Evolutionary conservation across 2,113 vertebrate genomes (phyloP).

Genomic region (Sus scrofa): T2T-Sscrofa CM000817.6:172062501-172063000

Average conservation of each 20-base stretch:
- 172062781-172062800: neutral
- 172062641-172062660: neutral
- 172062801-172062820: neutral
- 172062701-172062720: slow-evolving; percentile 93
- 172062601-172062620: neutral
- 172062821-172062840: neutral
- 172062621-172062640: too few relatives aligned
- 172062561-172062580: neutral
- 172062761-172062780: slow-evolving; percentile 99
- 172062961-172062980: neutral
- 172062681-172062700: slow-evolving; percentile 93
- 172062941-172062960: neutral
- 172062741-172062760: slow-evolving; percentile 96
- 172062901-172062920: neutral
- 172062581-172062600: neutral
- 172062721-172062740: slow-evolving; percentile 97
- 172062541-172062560: neutral
- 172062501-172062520: neutral
- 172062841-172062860: neutral
- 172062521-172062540: neutral
- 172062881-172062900: neutral
- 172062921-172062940: neutral
- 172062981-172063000: neutral
- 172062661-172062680: slow-evolving; percentile 10
- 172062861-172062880: neutral